These are phyloP conservation scores for Crossocerus cetratus DNA, from an alignment of 2,888 invertebrate genomes.

Conservation along the genomic window DNA sequence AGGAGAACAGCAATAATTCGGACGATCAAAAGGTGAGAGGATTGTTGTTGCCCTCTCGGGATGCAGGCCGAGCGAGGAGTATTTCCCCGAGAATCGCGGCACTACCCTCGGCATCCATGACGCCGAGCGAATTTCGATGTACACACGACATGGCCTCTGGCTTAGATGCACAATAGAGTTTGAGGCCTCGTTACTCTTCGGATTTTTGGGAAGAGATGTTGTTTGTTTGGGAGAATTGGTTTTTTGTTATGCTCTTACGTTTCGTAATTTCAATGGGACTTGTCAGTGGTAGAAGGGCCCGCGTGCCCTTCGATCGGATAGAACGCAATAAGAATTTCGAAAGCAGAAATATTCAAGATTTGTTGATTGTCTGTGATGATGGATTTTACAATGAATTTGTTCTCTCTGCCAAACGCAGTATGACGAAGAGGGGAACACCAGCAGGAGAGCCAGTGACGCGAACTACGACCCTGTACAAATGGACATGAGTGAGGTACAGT, in stretches of 20 bases:
- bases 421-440: slow-evolving; percentile 42
- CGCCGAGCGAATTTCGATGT: slow-evolving; percentile 26
- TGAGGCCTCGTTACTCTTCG: neutral
- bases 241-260: too few species aligned
- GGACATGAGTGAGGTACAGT: slow-evolving; percentile 86
- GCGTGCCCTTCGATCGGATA: too few species aligned
- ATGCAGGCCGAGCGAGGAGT: neutral
- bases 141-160: slow-evolving; percentile 46
- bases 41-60: neutral
- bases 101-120: slow-evolving; percentile 23
- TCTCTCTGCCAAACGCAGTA: slow-evolving; percentile 60
- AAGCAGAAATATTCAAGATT: too few species aligned
- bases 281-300: too few species aligned
- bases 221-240: neutral
- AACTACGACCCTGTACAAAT: slow-evolving; percentile 88
- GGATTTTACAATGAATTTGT: slow-evolving; percentile 5
- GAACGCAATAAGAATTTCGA: too few species aligned
- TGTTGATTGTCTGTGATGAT: too few species aligned
- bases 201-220: neutral
- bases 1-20: slow-evolving; percentile 80
- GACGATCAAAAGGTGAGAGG: slow-evolving; percentile 69
- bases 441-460: slow-evolving; percentile 80
- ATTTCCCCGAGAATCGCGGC: neutral
- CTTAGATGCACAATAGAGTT: neutral
- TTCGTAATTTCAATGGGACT: too few species aligned